Evolutionary conservation across 1,140 invertebrate species (phyloP).

Genomic region (Matsumurasca onukii): DNA sequence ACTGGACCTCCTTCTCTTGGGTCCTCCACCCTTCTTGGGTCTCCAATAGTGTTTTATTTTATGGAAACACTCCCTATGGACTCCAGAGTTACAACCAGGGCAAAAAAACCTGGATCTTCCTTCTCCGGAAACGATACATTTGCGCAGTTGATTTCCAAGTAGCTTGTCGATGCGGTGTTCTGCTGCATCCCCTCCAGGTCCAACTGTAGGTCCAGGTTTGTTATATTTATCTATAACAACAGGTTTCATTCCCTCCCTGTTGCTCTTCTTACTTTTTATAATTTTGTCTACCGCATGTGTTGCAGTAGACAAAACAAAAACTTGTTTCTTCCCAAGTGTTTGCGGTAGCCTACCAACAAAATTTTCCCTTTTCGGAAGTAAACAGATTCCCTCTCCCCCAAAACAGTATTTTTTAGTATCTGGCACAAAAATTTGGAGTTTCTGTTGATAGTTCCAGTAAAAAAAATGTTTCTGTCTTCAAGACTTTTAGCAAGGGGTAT

Average conservation of each 20-base stretch:
- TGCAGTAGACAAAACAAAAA: too few species aligned
- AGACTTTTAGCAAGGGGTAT: neutral
- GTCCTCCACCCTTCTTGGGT: conserved; percentile 13
- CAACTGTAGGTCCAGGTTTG: neutral
- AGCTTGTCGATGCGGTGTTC: neutral
- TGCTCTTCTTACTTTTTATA: neutral
- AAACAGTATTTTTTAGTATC: too few species aligned
- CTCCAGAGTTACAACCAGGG: neutral
- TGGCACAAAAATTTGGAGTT: too few species aligned
- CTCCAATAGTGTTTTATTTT: conserved; percentile 41
- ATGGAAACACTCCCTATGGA: conserved; percentile 43
- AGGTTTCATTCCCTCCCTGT: neutral
- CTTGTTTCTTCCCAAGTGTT: too few species aligned
- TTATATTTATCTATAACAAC: neutral
- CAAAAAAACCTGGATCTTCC: neutral
- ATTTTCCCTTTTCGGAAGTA: too few species aligned
- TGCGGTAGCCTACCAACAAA: too few species aligned
- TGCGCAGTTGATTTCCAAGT: neutral
- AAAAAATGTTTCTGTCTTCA: neutral
- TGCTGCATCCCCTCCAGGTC: neutral
- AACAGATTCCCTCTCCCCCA: too few species aligned
- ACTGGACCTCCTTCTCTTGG: too few species aligned
- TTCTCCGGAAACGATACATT: neutral
- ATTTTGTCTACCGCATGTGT: too few species aligned
- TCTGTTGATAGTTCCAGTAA: neutral